Evolutionary conservation across 2,113 vertebrate species (phyloP), one percentile per base, ranked within the genome.

Genomic region (Anguilla rostrata): DNA sequence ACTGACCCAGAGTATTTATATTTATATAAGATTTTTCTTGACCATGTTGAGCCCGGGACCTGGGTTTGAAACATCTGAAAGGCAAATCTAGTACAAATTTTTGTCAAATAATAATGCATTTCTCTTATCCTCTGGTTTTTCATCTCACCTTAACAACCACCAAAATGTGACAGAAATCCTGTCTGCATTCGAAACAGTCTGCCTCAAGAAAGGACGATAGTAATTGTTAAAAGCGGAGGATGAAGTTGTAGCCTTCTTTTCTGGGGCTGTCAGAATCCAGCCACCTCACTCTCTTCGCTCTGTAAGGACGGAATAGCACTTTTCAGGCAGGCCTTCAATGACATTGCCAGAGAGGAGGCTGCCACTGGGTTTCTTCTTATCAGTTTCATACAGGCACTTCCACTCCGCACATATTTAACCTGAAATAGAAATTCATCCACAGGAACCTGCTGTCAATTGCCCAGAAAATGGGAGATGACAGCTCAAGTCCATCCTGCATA

Each of bases 391-490:
- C 96, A 97, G 95, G 93, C 95, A 96, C 94, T 87, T 92, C 92
- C 90, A 89, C 90, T 93, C 90, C 90, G 95, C 92, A 91, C 90
- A 95, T 95, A 95, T 94, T 93, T 95, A 94, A 96, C 95, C 95
- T 95, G 94, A 96, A 95, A 95, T 94, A 93, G 94, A 93, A 94
- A 95, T 93, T 93, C 95, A 94, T 92, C 94, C 94, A 93, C 91
- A 92, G 96, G 94, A 95, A 96, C 94, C 93, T 95, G 94, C 94
- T 95, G 94, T 95, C 96, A 95, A 94, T 95, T 96, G 93, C 86
- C 89, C 93, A 95, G 95, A 96, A 96, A 96, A 96, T 94, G 93
- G 93, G 92, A 95, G 93, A 96, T 95, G 96, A 96, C 95, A 96
- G 95, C 95, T 90, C 89, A 92, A 94, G 95, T 94, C 93, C 91